Evolutionary conservation across 2,113 vertebrate species (phyloP).

Genomic region (Prunella fulvescens): DNA sequence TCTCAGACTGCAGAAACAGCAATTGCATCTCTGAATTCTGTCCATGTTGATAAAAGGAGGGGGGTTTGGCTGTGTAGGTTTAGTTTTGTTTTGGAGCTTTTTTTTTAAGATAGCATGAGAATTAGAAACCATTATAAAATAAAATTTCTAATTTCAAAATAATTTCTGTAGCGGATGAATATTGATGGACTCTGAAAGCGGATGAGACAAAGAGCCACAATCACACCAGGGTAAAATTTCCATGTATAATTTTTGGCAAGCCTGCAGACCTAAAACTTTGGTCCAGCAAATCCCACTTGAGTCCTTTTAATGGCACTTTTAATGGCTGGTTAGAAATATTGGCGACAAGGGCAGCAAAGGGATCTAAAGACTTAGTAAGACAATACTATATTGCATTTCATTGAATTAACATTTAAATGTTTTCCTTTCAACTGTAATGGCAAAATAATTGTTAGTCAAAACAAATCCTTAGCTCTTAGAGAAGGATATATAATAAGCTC

Average conservation of each 20-base stretch:
- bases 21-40: background rate
- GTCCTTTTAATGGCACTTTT: background rate
- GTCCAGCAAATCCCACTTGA: background rate
- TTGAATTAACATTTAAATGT: slow-evolving; percentile 25
- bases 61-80: background rate
- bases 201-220: background rate
- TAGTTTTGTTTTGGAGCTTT: background rate
- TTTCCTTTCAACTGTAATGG: slow-evolving; percentile 26
- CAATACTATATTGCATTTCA: slow-evolving; percentile 1
- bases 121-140: background rate
- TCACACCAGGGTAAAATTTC: background rate
- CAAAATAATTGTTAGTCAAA: slow-evolving; percentile 37
- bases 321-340: slow-evolving; percentile 2
- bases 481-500: background rate
- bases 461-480: slow-evolving; percentile 12
- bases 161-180: background rate
- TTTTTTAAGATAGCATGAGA: background rate
- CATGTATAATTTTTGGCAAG: background rate
- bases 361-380: slow-evolving; percentile 48
- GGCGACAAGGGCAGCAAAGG: background rate
- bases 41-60: background rate
- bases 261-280: background rate
- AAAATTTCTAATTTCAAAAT: background rate
- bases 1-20: background rate
- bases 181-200: background rate